phyloP scores from a whole-genome alignment of 53 echinoderm and acorn worm genomes.

The Luidia sarsii region DNA sequence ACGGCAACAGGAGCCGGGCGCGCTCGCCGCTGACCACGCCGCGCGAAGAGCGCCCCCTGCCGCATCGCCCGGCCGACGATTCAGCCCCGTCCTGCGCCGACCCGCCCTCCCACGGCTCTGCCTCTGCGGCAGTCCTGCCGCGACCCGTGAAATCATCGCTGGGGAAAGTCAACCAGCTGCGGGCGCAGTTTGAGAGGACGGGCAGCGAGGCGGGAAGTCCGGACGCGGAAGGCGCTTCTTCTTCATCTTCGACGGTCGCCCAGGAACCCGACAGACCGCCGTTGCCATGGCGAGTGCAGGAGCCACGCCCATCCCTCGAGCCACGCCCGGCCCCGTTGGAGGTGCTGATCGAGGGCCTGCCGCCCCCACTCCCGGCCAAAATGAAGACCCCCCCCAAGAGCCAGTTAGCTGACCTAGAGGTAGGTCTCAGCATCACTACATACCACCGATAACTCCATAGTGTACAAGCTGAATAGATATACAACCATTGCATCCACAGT shows the following conservation, averaged over 20 bases:
- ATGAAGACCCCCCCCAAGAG: constrained; percentile 59
- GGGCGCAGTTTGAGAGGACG: constrained; percentile 41
- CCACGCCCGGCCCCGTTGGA: constrained; percentile 31
- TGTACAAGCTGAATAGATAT: background rate
- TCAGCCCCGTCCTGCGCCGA: background rate
- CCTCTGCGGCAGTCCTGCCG: background rate
- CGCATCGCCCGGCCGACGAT: constrained; percentile 5
- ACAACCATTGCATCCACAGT: no score
- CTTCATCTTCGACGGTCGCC: no score
- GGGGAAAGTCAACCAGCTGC: constrained; percentile 21
- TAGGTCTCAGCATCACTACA: constrained; percentile 2
- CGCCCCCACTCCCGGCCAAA: constrained; percentile 73
- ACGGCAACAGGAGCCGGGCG: constrained; percentile 7
- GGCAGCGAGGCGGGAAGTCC: background rate
- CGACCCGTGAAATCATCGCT: constrained; percentile 11
- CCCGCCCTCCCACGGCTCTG: background rate
- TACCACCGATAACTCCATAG: background rate
- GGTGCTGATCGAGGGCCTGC: constrained; percentile 68
- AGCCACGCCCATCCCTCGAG: background rate
- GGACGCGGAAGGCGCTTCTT: background rate
- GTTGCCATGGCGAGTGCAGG: constrained; percentile 44
- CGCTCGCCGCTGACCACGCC: constrained; percentile 1
- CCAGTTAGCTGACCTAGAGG: constrained; percentile 59
- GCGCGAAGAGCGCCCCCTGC: constrained; percentile 14
- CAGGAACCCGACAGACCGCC: constrained; percentile 33